Percentiles rank a stretch among this genome's conserved stretches.
Evolutionary conservation across 2,797 vertebrate genomes (phyloP).

Genomic region (Eulemur coronatus): DNA sequence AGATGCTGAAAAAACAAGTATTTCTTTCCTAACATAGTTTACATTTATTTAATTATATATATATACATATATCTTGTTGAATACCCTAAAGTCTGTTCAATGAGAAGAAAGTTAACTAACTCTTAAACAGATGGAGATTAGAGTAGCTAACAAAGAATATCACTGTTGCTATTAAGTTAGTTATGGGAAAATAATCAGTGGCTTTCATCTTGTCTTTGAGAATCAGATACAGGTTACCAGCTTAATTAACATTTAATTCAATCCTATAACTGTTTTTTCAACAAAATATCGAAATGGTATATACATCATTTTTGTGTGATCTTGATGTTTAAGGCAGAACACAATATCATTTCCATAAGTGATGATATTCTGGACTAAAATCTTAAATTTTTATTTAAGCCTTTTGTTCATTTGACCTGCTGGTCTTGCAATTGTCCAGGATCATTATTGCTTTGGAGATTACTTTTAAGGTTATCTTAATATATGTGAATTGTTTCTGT

Average conservation of each 20-base stretch:
- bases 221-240: background rate
- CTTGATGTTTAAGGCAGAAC: background rate
- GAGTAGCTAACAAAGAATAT: background rate
- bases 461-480: background rate
- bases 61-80: background rate
- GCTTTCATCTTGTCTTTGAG: background rate
- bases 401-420: background rate
- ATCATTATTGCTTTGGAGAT: background rate
- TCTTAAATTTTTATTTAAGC: conserved; percentile 16
- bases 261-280: background rate
- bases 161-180: background rate
- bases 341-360: background rate
- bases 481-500: background rate
- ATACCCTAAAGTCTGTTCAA: background rate
- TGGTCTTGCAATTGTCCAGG: background rate
- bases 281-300: conserved; percentile 2
- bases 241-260: background rate
- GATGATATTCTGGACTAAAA: background rate
- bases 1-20: background rate
- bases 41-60: background rate
- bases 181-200: background rate
- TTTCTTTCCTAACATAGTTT: background rate
- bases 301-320: background rate
- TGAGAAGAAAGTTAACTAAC: background rate
- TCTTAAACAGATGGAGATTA: background rate